Evolutionary conservation across 2,888 invertebrate species (phyloP).

Genomic region (Andrena flavipes): DNA sequence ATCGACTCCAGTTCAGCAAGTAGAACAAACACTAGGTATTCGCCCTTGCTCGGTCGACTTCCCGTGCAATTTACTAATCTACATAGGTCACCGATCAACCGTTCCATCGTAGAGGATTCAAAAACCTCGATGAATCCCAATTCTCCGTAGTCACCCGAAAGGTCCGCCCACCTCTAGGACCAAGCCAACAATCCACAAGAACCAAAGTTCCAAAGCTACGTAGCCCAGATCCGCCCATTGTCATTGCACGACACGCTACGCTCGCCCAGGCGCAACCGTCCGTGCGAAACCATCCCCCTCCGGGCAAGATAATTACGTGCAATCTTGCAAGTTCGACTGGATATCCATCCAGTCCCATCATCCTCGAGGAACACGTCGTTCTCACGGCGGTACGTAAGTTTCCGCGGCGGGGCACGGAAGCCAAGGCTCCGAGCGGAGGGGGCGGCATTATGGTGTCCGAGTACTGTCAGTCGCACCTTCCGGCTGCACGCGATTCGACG

Average conservation of each 20-base stretch:
- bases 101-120: not conserved
- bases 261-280: conserved; percentile 16
- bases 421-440: conserved; percentile 50
- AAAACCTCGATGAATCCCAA: not conserved
- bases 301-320: conserved; percentile 53
- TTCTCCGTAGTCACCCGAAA: not conserved
- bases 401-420: conserved; percentile 58
- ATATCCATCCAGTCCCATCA: conserved; percentile 38
- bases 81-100: too few relatives aligned
- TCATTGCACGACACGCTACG: not conserved
- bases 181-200: not conserved
- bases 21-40: too few relatives aligned
- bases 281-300: conserved; percentile 29
- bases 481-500: conserved; percentile 78
- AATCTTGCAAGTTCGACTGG: conserved; percentile 55
- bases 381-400: conserved; percentile 50
- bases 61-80: too few relatives aligned
- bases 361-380: conserved; percentile 40
- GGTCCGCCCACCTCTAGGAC: not conserved
- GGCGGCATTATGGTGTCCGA: conserved; percentile 68
- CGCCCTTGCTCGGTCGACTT: too few relatives aligned
- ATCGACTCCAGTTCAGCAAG: too few relatives aligned
- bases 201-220: not conserved
- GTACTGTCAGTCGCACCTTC: conserved; percentile 80
- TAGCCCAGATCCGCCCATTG: conserved; percentile 14